These are phyloP conservation scores for Lepidochrysops patricia DNA, from an alignment of 2,888 invertebrate species.

Conservation along the genomic window DNA sequence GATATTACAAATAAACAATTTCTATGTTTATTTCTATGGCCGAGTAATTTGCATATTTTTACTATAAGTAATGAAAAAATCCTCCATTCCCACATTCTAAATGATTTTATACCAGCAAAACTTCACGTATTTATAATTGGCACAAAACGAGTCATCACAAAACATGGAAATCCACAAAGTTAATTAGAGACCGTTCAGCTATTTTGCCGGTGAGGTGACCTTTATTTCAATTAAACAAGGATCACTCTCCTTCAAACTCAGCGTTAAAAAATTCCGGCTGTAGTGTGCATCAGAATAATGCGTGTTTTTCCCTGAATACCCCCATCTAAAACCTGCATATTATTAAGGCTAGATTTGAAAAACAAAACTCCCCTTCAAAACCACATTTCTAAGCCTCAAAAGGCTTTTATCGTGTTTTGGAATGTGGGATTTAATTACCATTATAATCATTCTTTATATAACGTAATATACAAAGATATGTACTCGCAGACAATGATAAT, in stretches of 20 bases:
- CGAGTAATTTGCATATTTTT: too few relatives aligned
- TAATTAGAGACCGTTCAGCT: background rate
- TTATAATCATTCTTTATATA: too few relatives aligned
- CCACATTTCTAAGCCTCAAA: slow-evolving; percentile 8
- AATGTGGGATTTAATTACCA: background rate
- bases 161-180: background rate
- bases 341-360: background rate
- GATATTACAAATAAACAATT: too few relatives aligned
- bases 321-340: background rate
- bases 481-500: too few relatives aligned
- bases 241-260: too few relatives aligned
- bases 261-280: too few relatives aligned
- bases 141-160: background rate
- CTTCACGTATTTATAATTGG: background rate
- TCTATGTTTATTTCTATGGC: too few relatives aligned
- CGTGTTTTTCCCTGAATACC: background rate
- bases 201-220: too few relatives aligned
- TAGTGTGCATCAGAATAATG: background rate
- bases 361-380: background rate
- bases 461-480: too few relatives aligned
- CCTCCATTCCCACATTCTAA: background rate
- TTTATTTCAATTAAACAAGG: too few relatives aligned
- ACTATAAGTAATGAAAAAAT: background rate
- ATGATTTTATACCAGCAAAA: background rate
- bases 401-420: background rate